Conservation (phyloP, 1,140 invertebrate species). For the Formica exsecta region DNA sequence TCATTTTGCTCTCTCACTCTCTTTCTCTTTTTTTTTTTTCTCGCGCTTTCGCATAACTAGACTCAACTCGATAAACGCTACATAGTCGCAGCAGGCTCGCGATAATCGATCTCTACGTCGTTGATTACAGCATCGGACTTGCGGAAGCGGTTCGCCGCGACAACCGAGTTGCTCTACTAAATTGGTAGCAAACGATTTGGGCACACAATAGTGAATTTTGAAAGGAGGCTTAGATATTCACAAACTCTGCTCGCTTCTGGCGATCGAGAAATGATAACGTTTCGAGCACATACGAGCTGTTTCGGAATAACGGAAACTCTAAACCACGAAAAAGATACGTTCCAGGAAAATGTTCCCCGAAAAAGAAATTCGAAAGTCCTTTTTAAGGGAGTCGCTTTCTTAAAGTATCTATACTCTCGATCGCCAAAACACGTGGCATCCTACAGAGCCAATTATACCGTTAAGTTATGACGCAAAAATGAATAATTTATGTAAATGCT, state of each 20-base stretch:
- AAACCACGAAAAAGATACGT: background rate
- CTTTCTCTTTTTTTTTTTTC: conserved; percentile 2
- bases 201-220: no score
- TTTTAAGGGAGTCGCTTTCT: background rate
- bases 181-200: conserved; percentile 18
- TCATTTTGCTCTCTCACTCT: conserved; percentile 41
- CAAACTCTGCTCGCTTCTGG: conserved; percentile 15
- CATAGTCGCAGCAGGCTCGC: conserved; percentile 60
- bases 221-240: conserved; percentile 11
- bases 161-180: conserved; percentile 25
- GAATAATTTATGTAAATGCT: background rate
- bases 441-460: no score
- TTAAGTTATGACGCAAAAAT: background rate
- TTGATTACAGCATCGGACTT: conserved; percentile 57
- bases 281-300: conserved; percentile 2
- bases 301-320: background rate
- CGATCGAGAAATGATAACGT: background rate
- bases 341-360: background rate
- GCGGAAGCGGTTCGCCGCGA: conserved; percentile 62
- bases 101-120: conserved; percentile 60
- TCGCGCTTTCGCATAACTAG: conserved; percentile 46
- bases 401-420: background rate
- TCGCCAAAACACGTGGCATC: background rate
- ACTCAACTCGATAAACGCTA: conserved; percentile 44
- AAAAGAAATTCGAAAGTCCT: background rate